Percentiles rank a stretch among this genome's conserved stretches.
Evolutionary conservation across 2,113 vertebrate genomes (phyloP).

Genomic region (Haemorhous mexicanus): DNA sequence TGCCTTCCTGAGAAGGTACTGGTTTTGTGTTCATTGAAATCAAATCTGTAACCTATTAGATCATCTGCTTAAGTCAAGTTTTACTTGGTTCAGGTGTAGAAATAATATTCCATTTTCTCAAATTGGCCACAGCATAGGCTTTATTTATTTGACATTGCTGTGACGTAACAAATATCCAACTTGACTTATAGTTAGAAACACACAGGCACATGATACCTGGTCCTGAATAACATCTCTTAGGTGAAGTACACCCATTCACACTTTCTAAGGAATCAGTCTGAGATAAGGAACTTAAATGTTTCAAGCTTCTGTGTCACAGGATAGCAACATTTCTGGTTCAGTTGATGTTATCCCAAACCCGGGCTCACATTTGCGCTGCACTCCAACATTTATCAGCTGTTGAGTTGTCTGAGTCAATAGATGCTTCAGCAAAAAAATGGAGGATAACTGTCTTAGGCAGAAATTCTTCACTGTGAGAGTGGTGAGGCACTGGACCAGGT

Average conservation of each 20-base stretch:
- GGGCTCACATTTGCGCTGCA: background rate
- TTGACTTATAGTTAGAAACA: background rate
- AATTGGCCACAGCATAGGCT: background rate
- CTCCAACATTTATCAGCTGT: background rate
- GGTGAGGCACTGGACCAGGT: background rate
- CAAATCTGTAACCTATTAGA: background rate
- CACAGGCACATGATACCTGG: background rate
- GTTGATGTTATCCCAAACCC: background rate
- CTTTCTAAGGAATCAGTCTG: background rate
- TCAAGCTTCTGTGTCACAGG: background rate
- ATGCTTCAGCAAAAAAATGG: background rate
- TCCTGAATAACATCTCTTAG: background rate
- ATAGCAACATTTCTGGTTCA: background rate
- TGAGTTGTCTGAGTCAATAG: background rate
- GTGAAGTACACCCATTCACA: background rate
- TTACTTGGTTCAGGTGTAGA: background rate
- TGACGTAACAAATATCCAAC: background rate
- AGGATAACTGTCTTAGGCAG: background rate
- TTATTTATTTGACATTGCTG: background rate
- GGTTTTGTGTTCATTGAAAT: background rate
- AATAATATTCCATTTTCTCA: background rate
- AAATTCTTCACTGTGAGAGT: background rate
- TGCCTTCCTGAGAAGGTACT: background rate
- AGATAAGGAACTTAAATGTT: background rate
- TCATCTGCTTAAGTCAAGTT: background rate